These are phyloP conservation scores for Hyposoter dolosus DNA, from an alignment of 2,888 invertebrate species.

Conservation along the genomic window DNA sequence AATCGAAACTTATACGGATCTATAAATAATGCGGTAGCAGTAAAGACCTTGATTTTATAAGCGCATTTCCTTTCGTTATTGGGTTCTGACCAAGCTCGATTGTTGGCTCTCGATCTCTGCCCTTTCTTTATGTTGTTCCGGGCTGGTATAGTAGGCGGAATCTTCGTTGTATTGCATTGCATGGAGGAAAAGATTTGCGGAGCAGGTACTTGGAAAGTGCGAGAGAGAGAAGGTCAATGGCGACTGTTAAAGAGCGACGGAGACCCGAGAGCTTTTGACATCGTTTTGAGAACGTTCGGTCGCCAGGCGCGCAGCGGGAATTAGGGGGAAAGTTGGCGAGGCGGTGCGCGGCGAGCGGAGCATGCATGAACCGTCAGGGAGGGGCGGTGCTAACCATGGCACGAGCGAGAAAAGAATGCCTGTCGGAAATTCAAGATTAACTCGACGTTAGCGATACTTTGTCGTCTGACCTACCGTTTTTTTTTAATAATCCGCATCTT, in stretches of 20 bases:
- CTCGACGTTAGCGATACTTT: constrained; percentile 8
- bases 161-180: neutral
- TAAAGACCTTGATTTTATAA: neutral
- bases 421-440: constrained; percentile 10
- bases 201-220: neutral
- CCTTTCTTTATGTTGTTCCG: neutral
- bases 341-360: constrained; percentile 29
- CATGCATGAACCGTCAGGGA: constrained; percentile 26
- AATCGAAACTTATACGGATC: neutral
- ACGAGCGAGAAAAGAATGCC: constrained; percentile 25
- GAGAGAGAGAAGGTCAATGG: neutral
- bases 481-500: neutral
- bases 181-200: neutral
- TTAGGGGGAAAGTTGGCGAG: constrained; percentile 19
- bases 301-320: constrained; percentile 11
- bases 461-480: constrained; percentile 6
- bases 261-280: neutral
- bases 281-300: constrained; percentile 13
- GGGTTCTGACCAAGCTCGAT: neutral
- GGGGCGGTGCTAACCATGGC: constrained; percentile 42
- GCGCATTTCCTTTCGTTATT: neutral
- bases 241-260: neutral
- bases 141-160: neutral
- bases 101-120: neutral
- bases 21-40: neutral